A percentile compares a stretch with the other conserved stretches of the same genome.
Evolutionary conservation across 2,888 invertebrate species (phyloP).

Genomic region (Lasioglossum zephyrum): DNA sequence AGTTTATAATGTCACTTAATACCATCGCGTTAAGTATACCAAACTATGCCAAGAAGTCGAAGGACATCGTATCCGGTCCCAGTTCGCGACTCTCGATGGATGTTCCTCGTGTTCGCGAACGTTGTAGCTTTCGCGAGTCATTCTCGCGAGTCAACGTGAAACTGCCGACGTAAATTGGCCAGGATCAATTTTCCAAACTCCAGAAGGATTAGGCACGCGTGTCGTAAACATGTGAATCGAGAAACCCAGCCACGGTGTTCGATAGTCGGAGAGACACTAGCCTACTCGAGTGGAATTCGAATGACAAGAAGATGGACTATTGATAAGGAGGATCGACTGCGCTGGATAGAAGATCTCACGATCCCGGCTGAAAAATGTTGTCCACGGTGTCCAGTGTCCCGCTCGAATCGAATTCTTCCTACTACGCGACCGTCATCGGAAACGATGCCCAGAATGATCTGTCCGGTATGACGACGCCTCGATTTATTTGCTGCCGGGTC

Average conservation of each 20-base stretch:
- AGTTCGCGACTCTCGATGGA: constrained; percentile 46
- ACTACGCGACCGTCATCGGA: constrained; percentile 78
- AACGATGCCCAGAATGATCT: constrained; percentile 76
- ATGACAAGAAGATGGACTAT: constrained; percentile 7
- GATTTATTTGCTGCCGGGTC: background rate
- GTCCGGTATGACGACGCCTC: constrained; percentile 70
- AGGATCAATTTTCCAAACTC: background rate
- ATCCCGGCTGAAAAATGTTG: constrained; percentile 67
- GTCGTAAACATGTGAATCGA: background rate
- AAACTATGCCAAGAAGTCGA: constrained; percentile 29
- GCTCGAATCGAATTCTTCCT: constrained; percentile 78
- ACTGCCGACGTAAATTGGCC: constrained; percentile 51
- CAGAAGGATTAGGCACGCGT: background rate
- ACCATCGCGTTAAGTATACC: constrained; percentile 51
- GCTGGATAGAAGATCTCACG: background rate
- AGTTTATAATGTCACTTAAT: constrained; percentile 74
- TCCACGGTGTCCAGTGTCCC: constrained; percentile 78
- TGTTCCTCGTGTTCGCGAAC: constrained; percentile 30
- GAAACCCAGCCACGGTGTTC: background rate
- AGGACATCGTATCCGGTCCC: constrained; percentile 28
- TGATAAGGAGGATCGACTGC: background rate
- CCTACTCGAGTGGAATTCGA: background rate
- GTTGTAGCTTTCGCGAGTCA: constrained; percentile 1
- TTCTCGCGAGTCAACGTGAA: constrained; percentile 40
- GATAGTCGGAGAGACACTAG: background rate